Percentiles rank a stretch among this genome's conserved stretches.
Conservation (phyloP, 1,140 invertebrate species). For the Drosophila seguyi region DNA sequence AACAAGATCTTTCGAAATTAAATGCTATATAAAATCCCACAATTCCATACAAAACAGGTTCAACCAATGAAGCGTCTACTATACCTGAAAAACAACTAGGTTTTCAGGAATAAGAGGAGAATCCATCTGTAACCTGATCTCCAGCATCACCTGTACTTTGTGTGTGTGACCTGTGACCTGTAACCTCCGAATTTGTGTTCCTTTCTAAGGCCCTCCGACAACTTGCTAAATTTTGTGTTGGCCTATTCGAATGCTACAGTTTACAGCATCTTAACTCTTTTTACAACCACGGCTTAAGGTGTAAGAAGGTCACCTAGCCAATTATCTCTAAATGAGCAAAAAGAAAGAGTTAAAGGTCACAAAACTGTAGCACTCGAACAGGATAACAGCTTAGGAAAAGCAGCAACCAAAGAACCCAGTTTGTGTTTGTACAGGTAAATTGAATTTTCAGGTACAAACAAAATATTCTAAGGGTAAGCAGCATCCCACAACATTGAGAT, state of each 20-base stretch:
- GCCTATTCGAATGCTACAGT: conserved; percentile 18
- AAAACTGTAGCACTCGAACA: conserved; percentile 17
- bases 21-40: background rate
- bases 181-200: background rate
- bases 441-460: background rate
- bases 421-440: conserved; percentile 2
- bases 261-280: conserved; percentile 1
- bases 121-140: background rate
- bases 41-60: too few relatives aligned
- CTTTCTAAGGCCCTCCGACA: background rate
- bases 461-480: background rate
- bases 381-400: background rate
- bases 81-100: background rate
- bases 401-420: background rate
- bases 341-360: conserved; percentile 14
- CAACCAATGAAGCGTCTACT: conserved; percentile 8
- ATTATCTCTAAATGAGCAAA: background rate
- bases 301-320: background rate
- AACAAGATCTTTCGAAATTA: background rate
- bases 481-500: conserved; percentile 6
- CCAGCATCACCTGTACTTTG: background rate
- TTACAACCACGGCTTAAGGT: background rate
- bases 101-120: background rate
- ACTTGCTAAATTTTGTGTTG: background rate
- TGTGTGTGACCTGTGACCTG: too few relatives aligned